phyloP scores from a whole-genome alignment of 2,113 vertebrate species.

The Etia nguti region DNA sequence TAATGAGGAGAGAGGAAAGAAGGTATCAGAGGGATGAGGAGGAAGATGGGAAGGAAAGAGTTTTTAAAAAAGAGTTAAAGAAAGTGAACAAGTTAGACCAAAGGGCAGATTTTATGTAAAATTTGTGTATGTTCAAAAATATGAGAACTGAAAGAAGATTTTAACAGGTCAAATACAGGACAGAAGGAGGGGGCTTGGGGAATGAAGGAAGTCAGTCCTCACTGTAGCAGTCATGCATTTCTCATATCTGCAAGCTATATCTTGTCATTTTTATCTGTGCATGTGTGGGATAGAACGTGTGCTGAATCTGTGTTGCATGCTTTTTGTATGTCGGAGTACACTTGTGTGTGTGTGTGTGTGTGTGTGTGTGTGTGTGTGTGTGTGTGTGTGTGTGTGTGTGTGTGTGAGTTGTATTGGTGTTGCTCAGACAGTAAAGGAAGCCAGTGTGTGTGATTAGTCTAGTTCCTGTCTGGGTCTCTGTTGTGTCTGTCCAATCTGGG shows the following conservation, averaged over 20 bases:
- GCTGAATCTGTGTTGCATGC: neutral
- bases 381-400: neutral
- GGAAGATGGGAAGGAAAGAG: neutral
- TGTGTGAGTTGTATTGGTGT: neutral
- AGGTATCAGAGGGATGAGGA: neutral
- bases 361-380: neutral
- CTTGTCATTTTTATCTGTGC: neutral
- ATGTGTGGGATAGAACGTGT: neutral
- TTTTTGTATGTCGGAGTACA: constrained; percentile 11
- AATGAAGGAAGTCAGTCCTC: neutral
- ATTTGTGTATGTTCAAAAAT: neutral
- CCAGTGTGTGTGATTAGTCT: neutral
- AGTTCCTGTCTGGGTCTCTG: constrained; percentile 18
- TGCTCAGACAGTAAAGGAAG: neutral
- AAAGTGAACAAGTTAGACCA: neutral
- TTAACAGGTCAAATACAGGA: neutral
- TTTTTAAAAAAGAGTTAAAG: neutral
- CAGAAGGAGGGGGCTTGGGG: neutral
- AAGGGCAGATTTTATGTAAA: neutral
- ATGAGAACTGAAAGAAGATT: neutral
- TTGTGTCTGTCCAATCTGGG: constrained; percentile 9
- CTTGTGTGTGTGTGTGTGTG: neutral
- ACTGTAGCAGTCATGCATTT: neutral
- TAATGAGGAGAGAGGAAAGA: constrained; percentile 45
- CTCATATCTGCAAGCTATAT: neutral